Percentiles rank a stretch among this genome's conserved stretches.
Evolutionary conservation across 2,797 vertebrate species (phyloP).

Genomic region (Percopsis omiscomaycus): DNA sequence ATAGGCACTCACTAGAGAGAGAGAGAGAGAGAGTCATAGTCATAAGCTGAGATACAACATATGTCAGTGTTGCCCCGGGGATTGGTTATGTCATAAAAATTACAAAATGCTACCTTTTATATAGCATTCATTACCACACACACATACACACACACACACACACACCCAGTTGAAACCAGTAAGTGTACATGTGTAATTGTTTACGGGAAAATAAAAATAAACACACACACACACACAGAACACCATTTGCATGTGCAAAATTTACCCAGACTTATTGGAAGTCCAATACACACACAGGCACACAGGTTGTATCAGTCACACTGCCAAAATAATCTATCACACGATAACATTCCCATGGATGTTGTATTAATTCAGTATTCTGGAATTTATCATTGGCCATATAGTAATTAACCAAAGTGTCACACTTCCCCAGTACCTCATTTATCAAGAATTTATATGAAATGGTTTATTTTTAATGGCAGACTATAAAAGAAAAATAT

Average conservation of each 20-base stretch:
- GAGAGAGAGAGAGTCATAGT: not conserved
- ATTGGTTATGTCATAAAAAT: conserved; percentile 26
- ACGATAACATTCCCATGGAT: conserved; percentile 65
- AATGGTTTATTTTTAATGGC: conserved; percentile 35
- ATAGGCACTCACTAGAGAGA: not conserved
- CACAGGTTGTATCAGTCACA: conserved; percentile 56
- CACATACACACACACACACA: conserved; percentile 7
- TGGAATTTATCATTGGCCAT: conserved; percentile 64
- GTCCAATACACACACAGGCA: not conserved
- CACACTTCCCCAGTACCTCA: conserved; percentile 56
- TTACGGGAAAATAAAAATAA: no score
- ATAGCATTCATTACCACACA: conserved; percentile 44
- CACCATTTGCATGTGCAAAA: not conserved
- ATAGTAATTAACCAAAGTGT: conserved; percentile 73
- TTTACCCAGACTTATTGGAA: no score
- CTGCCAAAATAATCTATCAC: conserved; percentile 8
- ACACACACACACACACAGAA: conserved; percentile 2
- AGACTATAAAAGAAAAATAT: conserved; percentile 3
- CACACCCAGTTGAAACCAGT: not conserved
- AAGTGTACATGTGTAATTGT: no score
- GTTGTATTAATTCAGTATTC: conserved; percentile 62
- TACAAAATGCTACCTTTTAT: conserved; percentile 47
- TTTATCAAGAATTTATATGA: conserved; percentile 45
- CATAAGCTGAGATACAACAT: no score
- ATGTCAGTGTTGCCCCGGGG: no score